phyloP scores from a whole-genome alignment of 1,140 invertebrate genomes.

The Formica exsecta region DNA sequence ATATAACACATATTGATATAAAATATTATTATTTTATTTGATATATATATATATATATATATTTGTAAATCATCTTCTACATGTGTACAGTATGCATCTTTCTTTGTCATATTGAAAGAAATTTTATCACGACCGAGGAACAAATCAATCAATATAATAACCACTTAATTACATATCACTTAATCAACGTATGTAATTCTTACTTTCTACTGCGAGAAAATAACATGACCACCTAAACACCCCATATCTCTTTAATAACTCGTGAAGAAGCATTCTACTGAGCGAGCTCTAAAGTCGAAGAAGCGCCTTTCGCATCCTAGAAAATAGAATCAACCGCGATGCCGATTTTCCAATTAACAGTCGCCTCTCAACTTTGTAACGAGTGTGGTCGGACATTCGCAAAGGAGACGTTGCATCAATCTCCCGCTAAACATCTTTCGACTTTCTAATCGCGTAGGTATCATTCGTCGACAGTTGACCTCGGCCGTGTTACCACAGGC shows the following conservation, averaged over 20 bases:
- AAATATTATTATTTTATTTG: neutral
- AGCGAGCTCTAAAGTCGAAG: constrained; percentile 11
- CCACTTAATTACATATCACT: constrained; percentile 19
- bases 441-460: constrained; percentile 63
- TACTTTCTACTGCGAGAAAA: constrained; percentile 16
- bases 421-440: constrained; percentile 42
- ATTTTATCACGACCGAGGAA: neutral
- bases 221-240: neutral
- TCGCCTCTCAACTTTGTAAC: neutral
- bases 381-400: neutral
- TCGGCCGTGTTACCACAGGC: constrained; percentile 46
- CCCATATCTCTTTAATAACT: neutral
- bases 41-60: neutral
- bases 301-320: constrained; percentile 5
- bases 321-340: constrained; percentile 28
- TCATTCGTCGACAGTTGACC: constrained; percentile 62
- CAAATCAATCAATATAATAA: constrained; percentile 29
- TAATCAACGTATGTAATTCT: constrained; percentile 36
- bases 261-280: constrained; percentile 18
- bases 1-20: neutral
- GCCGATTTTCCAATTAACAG: constrained; percentile 61
- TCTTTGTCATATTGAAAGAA: neutral
- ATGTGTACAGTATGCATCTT: neutral
- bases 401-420: constrained; percentile 60
- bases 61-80: neutral